Evolutionary conservation across 2,797 vertebrate genomes (phyloP).

Genomic region (Anas bernieri): DNA sequence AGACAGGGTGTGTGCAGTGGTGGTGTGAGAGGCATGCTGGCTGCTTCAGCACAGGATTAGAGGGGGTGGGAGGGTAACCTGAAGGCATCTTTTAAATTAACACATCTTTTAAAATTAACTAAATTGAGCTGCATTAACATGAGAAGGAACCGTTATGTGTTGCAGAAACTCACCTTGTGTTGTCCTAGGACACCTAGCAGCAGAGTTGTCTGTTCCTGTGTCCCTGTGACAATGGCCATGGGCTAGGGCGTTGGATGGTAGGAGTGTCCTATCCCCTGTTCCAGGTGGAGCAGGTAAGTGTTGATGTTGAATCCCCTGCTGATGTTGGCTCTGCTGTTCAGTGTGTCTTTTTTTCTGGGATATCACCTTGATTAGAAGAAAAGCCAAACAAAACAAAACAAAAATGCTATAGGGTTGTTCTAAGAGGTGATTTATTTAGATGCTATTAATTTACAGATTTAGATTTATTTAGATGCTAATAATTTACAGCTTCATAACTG

Average conservation of each 20-base stretch:
- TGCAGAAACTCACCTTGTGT: background rate
- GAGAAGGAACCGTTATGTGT: background rate
- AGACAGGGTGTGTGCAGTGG: background rate
- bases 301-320: background rate
- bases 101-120: background rate
- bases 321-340: background rate
- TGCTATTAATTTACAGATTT: too few species aligned
- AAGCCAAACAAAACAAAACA: too few species aligned
- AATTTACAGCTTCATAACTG: too few species aligned
- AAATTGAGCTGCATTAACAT: background rate
- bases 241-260: background rate
- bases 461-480: too few species aligned
- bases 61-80: background rate
- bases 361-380: too few species aligned
- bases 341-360: too few species aligned
- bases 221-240: too few species aligned
- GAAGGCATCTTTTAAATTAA: background rate
- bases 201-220: fast-evolving
- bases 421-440: too few species aligned
- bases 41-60: background rate
- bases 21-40: fast-evolving
- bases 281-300: background rate
- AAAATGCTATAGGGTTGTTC: too few species aligned
- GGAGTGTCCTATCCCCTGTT: background rate
- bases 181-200: background rate